Evolutionary conservation across 2,113 vertebrate genomes (phyloP), one percentile per base, ranked within the genome.

Genomic region (Mormoops blainvillei): DNA sequence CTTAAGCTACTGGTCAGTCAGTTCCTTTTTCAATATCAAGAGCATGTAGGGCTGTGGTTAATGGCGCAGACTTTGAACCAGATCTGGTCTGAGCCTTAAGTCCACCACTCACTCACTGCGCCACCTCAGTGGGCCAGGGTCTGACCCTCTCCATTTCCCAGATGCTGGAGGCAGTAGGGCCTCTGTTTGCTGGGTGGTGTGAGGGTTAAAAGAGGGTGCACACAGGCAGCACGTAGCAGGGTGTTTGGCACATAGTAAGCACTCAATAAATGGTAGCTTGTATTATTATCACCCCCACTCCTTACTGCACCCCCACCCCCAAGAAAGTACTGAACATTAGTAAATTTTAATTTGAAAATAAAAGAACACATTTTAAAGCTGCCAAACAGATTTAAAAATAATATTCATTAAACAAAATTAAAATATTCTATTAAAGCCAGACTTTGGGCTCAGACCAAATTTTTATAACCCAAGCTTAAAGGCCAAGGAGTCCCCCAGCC

Each of bases 401-500:
- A 94, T 97, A 97, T 97, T 98, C 96, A 97, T 96, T 98, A 98
- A 96, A 94, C 91, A 97, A 97, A 98, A 98, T 97, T 98, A 97
- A 97, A 97, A 97, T 97, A 97, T 96, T 97, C 97, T 97, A 97
- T 98, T 97, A 97, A 97, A 97, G 91, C 97, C 97, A 98, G 97
- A 97, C 95, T 97, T 97, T 97, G 96, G 97, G 97, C 96, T 96
- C 95, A 94, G 91, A 97, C 97, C 97, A 97, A 90, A 97, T 97
- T 97, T 97, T 97, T 97, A 97, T 96, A 98, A 98, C 97, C 95
- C 89, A 89, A 85, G 91, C 96, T 95, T 87, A 95, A 97, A 97
- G 97, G 97, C 97, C 97, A 98, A 89, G 89, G 91, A 96, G 97
- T 97, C 96, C 97, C 63, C 91, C 33, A 88, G 93, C 82, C 94